Percentiles rank a stretch among this genome's conserved stretches.
phyloP scores from a whole-genome alignment of 2,888 invertebrate genomes.

The Abscondita cerata region DNA sequence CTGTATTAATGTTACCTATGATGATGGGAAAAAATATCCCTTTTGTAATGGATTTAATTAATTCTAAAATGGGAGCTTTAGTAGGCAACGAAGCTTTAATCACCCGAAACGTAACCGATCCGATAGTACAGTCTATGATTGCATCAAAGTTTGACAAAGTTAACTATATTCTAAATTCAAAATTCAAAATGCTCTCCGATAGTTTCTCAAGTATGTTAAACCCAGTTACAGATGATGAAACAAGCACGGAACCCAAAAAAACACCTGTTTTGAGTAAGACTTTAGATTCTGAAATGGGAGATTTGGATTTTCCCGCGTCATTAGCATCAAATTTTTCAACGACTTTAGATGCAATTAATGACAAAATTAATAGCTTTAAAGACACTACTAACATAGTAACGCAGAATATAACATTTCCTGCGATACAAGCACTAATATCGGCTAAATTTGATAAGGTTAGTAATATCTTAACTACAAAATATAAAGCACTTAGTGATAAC shows the following conservation, averaged over 20 bases:
- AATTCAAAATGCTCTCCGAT: too few species aligned
- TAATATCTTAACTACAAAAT: neutral
- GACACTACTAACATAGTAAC: neutral
- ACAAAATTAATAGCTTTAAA: neutral
- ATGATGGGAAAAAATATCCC: neutral
- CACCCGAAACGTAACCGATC: neutral
- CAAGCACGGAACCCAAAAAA: too few species aligned
- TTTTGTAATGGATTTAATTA: too few species aligned
- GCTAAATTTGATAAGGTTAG: neutral
- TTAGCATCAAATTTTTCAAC: neutral
- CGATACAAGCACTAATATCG: neutral
- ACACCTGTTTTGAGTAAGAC: too few species aligned
- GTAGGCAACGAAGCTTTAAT: neutral
- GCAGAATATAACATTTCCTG: neutral
- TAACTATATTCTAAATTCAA: neutral
- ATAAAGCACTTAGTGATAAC: neutral
- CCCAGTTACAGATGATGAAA: too few species aligned
- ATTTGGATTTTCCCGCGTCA: too few species aligned
- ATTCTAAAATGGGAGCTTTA: too few species aligned
- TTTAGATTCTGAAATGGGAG: too few species aligned
- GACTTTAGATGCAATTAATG: neutral
- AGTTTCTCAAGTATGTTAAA: too few species aligned
- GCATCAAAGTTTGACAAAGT: neutral
- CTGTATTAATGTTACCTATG: neutral
- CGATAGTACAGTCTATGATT: neutral